phyloP scores from a whole-genome alignment of 2,797 vertebrate genomes.

The Crocodylus rhombifer region DNA sequence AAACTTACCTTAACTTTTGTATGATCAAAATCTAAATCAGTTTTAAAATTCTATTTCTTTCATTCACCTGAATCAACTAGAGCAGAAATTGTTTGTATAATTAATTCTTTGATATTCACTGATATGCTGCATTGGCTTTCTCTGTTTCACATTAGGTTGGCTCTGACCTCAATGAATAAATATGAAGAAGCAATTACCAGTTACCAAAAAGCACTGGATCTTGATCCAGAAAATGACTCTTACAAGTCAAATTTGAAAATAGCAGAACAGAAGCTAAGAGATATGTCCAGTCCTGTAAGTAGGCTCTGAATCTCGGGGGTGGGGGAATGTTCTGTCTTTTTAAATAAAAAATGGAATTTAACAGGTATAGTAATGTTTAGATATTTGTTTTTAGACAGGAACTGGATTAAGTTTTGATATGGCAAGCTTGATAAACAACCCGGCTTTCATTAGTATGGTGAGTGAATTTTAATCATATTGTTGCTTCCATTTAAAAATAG shows the following conservation, averaged over 20 bases:
- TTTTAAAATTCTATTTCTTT: background rate
- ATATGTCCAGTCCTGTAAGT: conserved; percentile 94
- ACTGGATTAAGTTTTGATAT: conserved; percentile 96
- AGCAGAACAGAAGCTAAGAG: conserved; percentile 96
- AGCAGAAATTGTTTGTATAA: background rate
- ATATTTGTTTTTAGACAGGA: conserved; percentile 87
- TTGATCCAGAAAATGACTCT: conserved; percentile 97
- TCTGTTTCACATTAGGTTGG: conserved; percentile 85
- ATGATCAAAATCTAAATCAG: background rate
- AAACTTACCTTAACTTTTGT: background rate
- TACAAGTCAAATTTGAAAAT: conserved; percentile 98
- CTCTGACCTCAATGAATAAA: conserved; percentile 94
- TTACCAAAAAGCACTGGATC: conserved; percentile 95
- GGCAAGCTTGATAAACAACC: conserved; percentile 99
- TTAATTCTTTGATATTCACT: conserved; percentile 7
- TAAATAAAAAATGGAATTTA: conserved; percentile 11
- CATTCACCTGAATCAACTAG: background rate
- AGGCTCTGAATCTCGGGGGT: background rate
- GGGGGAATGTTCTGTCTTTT: background rate
- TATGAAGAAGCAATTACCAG: conserved; percentile 94
- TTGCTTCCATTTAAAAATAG: background rate
- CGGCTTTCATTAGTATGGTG: conserved; percentile 99
- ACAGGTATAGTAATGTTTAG: conserved; percentile 37
- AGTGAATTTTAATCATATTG: conserved; percentile 70
- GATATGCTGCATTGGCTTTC: conserved; percentile 25